Evolutionary conservation across 1,140 invertebrate species (phyloP).

Genomic region (Zaprionus nigranus): DNA sequence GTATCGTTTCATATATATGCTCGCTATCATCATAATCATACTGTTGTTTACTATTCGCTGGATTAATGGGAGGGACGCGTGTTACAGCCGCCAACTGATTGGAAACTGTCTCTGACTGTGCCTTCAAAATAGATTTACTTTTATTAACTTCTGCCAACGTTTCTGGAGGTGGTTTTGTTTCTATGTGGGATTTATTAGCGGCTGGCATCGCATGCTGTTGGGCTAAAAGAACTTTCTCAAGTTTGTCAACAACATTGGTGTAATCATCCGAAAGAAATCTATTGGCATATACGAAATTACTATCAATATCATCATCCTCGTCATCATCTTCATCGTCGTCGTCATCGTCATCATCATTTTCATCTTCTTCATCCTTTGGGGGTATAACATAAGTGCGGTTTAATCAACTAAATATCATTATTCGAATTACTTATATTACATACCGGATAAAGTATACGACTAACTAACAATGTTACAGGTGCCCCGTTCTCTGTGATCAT

Average conservation of each 20-base stretch:
- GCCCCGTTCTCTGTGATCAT: conserved; percentile 84
- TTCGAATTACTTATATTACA: conserved; percentile 29
- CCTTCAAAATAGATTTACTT: conserved; percentile 3
- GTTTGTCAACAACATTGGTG: conserved; percentile 72
- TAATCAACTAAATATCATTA: neutral
- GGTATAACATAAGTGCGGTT: neutral
- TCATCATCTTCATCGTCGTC: conserved; percentile 56
- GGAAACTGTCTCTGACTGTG: neutral
- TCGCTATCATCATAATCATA: conserved; percentile 84
- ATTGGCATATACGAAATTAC: conserved; percentile 74
- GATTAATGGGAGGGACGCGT: neutral
- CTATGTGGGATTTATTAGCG: conserved; percentile 2
- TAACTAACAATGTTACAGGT: conserved; percentile 86
- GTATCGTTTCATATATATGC: conserved; percentile 90
- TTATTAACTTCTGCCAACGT: neutral
- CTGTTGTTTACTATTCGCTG: conserved; percentile 27
- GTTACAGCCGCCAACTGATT: neutral
- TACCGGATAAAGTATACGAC: conserved; percentile 86
- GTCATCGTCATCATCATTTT: conserved; percentile 58
- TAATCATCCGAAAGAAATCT: conserved; percentile 70
- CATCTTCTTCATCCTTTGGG: conserved; percentile 50
- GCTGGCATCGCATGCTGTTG: conserved; percentile 32
- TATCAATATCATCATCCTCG: conserved; percentile 65
- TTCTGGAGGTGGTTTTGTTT: conserved; percentile 13
- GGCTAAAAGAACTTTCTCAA: conserved; percentile 62